phyloP scores from a whole-genome alignment of 1,140 invertebrate species.

The Listronotus oregonensis region DNA sequence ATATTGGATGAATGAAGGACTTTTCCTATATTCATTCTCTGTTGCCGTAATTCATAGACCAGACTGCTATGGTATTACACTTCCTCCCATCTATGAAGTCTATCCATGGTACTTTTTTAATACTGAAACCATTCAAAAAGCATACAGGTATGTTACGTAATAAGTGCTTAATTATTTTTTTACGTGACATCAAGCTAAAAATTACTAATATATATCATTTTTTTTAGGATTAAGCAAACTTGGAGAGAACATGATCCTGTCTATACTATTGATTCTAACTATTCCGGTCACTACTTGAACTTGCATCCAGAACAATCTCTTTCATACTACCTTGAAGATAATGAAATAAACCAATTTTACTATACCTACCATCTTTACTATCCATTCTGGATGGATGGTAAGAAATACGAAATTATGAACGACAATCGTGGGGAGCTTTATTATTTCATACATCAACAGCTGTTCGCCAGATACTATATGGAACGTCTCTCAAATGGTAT shows the following conservation, averaged over 20 bases:
- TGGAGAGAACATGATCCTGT: slow-evolving; percentile 51
- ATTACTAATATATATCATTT: neutral
- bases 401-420: slow-evolving; percentile 58
- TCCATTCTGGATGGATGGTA: slow-evolving; percentile 67
- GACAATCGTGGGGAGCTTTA: slow-evolving; percentile 68
- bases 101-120: slow-evolving; percentile 69
- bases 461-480: slow-evolving; percentile 69
- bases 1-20: slow-evolving; percentile 64
- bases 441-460: slow-evolving; percentile 65
- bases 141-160: slow-evolving; percentile 54
- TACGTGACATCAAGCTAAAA: too few relatives aligned
- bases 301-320: slow-evolving; percentile 61
- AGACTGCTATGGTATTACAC: slow-evolving; percentile 64
- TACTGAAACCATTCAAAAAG: slow-evolving; percentile 63
- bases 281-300: slow-evolving; percentile 57
- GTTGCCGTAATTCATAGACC: slow-evolving; percentile 65
- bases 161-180: too few relatives aligned
- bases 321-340: slow-evolving; percentile 76
- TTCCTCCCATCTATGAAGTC: slow-evolving; percentile 72
- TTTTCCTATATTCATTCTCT: slow-evolving; percentile 67
- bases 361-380: slow-evolving; percentile 67
- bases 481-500: slow-evolving; percentile 69
- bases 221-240: slow-evolving; percentile 55
- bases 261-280: slow-evolving; percentile 59
- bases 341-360: slow-evolving; percentile 72